Percentiles rank a stretch among this genome's conserved stretches.
These are phyloP conservation scores for Palaemon carinicauda DNA, from an alignment of 1,140 invertebrate species.

Conservation along the genomic window DNA sequence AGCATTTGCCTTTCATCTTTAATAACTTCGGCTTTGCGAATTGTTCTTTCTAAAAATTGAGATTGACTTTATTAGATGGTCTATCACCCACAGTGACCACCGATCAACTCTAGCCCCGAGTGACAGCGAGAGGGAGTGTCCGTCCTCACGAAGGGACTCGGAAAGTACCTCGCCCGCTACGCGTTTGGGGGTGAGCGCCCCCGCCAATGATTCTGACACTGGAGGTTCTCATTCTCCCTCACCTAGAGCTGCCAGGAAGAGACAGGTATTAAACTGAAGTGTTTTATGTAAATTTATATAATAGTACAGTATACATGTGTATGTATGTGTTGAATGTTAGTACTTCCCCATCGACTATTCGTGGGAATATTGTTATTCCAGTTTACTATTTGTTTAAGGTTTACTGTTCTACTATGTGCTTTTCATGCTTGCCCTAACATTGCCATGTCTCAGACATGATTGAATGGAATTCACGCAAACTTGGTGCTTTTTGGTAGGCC, in stretches of 20 bases:
- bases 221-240: conserved; percentile 86
- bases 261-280: conserved; percentile 68
- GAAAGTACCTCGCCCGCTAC: conserved; percentile 67
- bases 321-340: too few species aligned
- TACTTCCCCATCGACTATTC: too few species aligned
- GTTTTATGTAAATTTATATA: too few species aligned
- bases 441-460: too few species aligned
- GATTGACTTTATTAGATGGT: conserved; percentile 1
- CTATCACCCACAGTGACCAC: conserved; percentile 77
- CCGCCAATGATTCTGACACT: conserved; percentile 83
- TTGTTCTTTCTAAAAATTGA: conserved; percentile 21
- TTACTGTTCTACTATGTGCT: too few species aligned
- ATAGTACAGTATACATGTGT: too few species aligned
- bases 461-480: too few species aligned
- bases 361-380: too few species aligned
- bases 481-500: too few species aligned
- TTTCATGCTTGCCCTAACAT: too few species aligned
- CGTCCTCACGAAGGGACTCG: conserved; percentile 73
- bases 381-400: too few species aligned
- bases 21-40: too few species aligned
- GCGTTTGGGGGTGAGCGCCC: conserved; percentile 73
- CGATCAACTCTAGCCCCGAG: conserved; percentile 86
- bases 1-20: not conserved
- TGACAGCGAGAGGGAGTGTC: conserved; percentile 84
- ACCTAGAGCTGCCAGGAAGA: conserved; percentile 80